Evolutionary conservation across 92 coral and sea anemone genomes (phyloP).

Genomic region (Isaurus tuberculatus): DNA sequence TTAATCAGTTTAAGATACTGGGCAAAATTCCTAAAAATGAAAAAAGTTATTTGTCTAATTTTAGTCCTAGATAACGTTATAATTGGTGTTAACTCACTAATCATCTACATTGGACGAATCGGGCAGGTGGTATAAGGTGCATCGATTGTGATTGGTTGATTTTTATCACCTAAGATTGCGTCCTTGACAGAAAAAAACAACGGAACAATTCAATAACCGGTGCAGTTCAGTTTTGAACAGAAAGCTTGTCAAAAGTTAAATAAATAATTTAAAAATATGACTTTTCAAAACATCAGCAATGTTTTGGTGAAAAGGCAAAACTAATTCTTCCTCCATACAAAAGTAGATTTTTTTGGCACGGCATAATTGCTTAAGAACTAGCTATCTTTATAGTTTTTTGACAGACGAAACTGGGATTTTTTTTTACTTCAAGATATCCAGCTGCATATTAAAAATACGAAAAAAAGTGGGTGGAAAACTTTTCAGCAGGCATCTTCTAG

Average conservation of each 20-base stretch:
- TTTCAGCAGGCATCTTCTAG: too few relatives aligned
- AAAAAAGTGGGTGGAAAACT: too few relatives aligned
- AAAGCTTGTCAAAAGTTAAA: background rate
- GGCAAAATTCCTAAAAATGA: constrained; percentile 5
- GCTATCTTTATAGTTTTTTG: too few relatives aligned
- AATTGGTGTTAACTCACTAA: background rate
- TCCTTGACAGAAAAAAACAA: constrained; percentile 36
- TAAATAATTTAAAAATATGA: too few relatives aligned
- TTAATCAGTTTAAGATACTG: background rate
- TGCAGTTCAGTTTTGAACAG: background rate
- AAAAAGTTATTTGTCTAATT: constrained; percentile 3
- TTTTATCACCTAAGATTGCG: constrained; percentile 38
- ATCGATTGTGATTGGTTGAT: background rate
- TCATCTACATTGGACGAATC: background rate
- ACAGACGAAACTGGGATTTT: too few relatives aligned
- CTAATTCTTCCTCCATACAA: too few relatives aligned
- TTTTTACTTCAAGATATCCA: too few relatives aligned
- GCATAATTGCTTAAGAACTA: too few relatives aligned
- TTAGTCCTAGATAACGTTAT: constrained; percentile 33
- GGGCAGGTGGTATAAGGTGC: constrained; percentile 22
- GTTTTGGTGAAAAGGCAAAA: too few relatives aligned
- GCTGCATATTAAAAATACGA: too few relatives aligned
- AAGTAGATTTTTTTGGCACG: too few relatives aligned
- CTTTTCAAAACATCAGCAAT: too few relatives aligned
- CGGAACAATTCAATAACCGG: constrained; percentile 19